Conservation (phyloP, 2,888 invertebrate genomes). For the Pheosia gnoma region DNA sequence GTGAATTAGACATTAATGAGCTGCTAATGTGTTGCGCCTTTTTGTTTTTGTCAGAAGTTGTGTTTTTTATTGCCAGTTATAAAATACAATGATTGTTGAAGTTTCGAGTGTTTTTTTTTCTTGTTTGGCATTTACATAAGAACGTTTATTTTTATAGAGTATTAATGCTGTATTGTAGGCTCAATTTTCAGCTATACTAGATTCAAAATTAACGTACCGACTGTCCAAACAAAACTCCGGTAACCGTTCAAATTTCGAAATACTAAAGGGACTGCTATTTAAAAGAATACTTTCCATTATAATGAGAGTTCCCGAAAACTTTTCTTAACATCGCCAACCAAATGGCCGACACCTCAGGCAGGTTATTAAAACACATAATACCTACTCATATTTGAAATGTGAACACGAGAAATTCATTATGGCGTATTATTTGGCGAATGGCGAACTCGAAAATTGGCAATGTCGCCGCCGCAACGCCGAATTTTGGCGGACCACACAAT, state of each 20-base stretch:
- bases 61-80: slow-evolving; percentile 17
- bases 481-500: slow-evolving; percentile 53
- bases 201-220: background rate
- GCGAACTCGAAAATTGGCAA: slow-evolving; percentile 39
- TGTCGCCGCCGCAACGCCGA: slow-evolving; percentile 40
- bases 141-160: too few relatives aligned
- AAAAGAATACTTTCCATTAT: slow-evolving; percentile 35
- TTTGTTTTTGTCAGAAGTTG: slow-evolving; percentile 50
- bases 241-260: background rate
- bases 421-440: slow-evolving; percentile 28
- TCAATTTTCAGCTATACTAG: too few relatives aligned
- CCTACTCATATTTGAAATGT: slow-evolving; percentile 23
- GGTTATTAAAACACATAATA: slow-evolving; percentile 38
- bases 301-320: slow-evolving; percentile 40
- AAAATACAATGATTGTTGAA: slow-evolving; percentile 14
- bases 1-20: slow-evolving; percentile 68
- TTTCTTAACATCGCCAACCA: slow-evolving; percentile 50
- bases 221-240: background rate
- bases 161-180: too few relatives aligned
- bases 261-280: background rate
- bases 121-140: background rate
- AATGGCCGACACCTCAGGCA: slow-evolving; percentile 67
- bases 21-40: slow-evolving; percentile 67
- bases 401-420: slow-evolving; percentile 51
- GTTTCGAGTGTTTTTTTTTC: background rate